Conservation (phyloP, 2,888 invertebrate genomes). For the Heliconius erato region DNA sequence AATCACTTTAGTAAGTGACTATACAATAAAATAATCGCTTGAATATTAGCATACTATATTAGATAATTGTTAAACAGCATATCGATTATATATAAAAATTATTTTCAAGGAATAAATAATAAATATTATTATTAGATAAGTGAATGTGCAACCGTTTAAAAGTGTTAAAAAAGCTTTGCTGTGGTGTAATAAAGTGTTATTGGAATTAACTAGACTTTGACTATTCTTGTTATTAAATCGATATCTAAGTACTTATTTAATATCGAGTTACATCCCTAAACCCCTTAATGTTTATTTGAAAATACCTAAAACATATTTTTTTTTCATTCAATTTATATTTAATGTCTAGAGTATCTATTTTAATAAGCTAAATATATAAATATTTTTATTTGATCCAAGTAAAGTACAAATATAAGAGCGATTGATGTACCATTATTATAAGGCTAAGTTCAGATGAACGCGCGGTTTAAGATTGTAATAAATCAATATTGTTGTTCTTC, state of each 20-base stretch:
- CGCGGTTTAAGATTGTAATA: too few relatives aligned
- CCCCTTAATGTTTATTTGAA: background rate
- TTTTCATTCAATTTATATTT: background rate
- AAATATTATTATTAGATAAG: constrained; percentile 30
- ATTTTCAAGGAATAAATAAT: constrained; percentile 17
- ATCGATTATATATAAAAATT: constrained; percentile 60
- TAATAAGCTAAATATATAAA: background rate
- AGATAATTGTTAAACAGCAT: constrained; percentile 61
- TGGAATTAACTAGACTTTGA: constrained; percentile 30
- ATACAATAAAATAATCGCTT: constrained; percentile 26
- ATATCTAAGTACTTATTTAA: constrained; percentile 23
- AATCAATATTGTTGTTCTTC: too few relatives aligned
- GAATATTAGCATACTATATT: constrained; percentile 49
- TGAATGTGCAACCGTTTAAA: constrained; percentile 40
- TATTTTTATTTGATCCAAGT: background rate
- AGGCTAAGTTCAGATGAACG: too few relatives aligned
- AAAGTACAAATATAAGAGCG: constrained; percentile 14
- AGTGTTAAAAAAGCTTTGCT: constrained; percentile 46
- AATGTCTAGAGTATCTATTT: background rate
- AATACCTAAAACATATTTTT: background rate
- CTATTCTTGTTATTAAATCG: constrained; percentile 27
- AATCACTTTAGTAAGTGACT: constrained; percentile 22
- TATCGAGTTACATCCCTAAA: background rate
- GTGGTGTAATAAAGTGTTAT: constrained; percentile 39
- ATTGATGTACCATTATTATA: constrained; percentile 10